Percentiles rank a stretch among this genome's conserved stretches.
These are phyloP conservation scores for Oconnorella tubifera DNA, from an alignment of 2,888 invertebrate genomes.

Conservation along the genomic window DNA sequence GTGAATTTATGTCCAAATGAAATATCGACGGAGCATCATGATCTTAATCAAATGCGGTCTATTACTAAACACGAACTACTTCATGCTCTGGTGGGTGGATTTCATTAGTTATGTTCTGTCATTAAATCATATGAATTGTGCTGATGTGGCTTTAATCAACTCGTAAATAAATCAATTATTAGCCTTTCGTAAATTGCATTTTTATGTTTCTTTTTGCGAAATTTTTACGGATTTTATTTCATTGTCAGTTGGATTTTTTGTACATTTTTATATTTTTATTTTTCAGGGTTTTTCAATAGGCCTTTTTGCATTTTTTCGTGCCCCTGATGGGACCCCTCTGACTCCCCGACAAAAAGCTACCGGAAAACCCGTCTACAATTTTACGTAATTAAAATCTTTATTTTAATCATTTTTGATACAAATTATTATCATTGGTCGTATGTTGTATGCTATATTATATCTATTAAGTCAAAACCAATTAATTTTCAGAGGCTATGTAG, in stretches of 20 bases:
- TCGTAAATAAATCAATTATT: too few species aligned
- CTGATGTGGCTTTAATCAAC: too few species aligned
- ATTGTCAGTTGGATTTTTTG: too few species aligned
- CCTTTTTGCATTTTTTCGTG: constrained; percentile 91
- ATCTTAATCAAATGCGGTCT: constrained; percentile 69
- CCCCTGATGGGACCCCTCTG: constrained; percentile 77
- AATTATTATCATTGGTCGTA: too few species aligned
- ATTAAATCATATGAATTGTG: too few species aligned
- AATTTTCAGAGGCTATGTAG: too few species aligned
- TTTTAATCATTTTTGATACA: too few species aligned
- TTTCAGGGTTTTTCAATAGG: constrained; percentile 85
- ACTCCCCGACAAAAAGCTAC: constrained; percentile 62
- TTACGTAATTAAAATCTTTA: constrained; percentile 34
- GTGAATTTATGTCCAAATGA: constrained; percentile 95
- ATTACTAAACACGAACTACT: constrained; percentile 98
- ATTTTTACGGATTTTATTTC: background rate
- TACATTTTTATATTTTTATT: too few species aligned
- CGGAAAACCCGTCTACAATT: constrained; percentile 71
- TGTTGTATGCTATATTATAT: too few species aligned
- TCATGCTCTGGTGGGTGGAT: constrained; percentile 70
- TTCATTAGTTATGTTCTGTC: too few species aligned
- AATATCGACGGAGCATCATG: constrained; percentile 84
- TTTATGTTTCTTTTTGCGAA: background rate
- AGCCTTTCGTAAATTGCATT: too few species aligned
- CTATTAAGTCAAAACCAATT: too few species aligned